Conservation (phyloP, 1,140 invertebrate species). For the Paralvinella palmiformis region DNA sequence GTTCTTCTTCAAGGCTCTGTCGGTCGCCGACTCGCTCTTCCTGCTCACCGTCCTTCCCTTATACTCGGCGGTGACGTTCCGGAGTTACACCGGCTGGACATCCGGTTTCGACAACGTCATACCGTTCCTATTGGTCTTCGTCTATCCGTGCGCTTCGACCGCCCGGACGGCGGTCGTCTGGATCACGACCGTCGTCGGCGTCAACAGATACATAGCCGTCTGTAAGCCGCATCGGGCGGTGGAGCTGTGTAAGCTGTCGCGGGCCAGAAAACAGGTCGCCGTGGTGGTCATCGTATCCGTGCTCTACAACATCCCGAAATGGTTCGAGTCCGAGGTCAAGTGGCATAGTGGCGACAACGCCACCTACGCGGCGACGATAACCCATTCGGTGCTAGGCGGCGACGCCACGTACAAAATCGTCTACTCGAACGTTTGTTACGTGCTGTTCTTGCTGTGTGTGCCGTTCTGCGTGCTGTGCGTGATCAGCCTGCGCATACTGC, state of each 20-base stretch:
- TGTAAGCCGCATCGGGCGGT: slow-evolving; percentile 16
- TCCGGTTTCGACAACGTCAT: background rate
- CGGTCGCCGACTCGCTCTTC: slow-evolving; percentile 14
- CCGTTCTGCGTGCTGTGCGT: slow-evolving; percentile 15
- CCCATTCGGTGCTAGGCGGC: slow-evolving; percentile 1
- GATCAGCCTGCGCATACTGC: slow-evolving; percentile 19
- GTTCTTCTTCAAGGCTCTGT: slow-evolving; percentile 19
- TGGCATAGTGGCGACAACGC: background rate
- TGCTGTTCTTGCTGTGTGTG: slow-evolving; percentile 18
- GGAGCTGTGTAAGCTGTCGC: slow-evolving; percentile 3
- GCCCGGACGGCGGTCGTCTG: slow-evolving; percentile 18
- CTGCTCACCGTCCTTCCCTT: slow-evolving; percentile 10
- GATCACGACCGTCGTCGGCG: slow-evolving; percentile 17
- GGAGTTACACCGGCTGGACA: background rate
- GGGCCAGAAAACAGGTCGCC: slow-evolving; percentile 16
- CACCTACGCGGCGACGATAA: background rate
- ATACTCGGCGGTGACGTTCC: slow-evolving; percentile 7
- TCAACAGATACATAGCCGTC: slow-evolving; percentile 20
- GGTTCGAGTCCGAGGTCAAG: background rate
- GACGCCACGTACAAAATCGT: background rate
- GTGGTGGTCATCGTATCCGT: slow-evolving; percentile 12
- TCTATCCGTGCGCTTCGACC: slow-evolving; percentile 3
- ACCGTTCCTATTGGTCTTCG: background rate
- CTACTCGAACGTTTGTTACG: slow-evolving; percentile 20
- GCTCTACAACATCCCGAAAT: slow-evolving; percentile 17